Conservation (phyloP, 2,888 invertebrate species). For the Chrysolina americana region DNA sequence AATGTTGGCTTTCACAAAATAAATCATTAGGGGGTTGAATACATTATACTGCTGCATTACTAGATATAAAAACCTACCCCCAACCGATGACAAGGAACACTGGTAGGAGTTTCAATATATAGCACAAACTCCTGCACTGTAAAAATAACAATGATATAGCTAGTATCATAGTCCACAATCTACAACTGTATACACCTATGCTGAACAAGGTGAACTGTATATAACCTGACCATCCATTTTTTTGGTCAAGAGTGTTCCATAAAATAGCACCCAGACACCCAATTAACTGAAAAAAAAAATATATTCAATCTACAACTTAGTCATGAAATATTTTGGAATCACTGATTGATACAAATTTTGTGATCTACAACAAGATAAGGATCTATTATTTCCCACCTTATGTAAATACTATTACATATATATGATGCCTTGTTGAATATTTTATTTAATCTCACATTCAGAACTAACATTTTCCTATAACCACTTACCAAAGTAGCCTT, state of each 20-base stretch:
- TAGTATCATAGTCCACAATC: conserved; percentile 89
- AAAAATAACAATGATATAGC: conserved; percentile 87
- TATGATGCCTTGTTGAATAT: no score
- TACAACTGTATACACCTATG: conserved; percentile 84
- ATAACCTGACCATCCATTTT: conserved; percentile 76
- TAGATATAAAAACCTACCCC: conserved; percentile 69
- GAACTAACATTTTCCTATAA: no score
- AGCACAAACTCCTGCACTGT: conserved; percentile 87
- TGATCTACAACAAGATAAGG: no score
- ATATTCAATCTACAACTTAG: background rate
- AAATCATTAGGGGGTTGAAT: no score
- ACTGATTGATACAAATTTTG: background rate
- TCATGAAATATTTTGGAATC: background rate
- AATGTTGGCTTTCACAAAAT: no score
- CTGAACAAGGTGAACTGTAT: conserved; percentile 84
- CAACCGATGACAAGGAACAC: conserved; percentile 75
- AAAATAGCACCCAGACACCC: conserved; percentile 83
- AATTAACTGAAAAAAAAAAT: conserved; percentile 71
- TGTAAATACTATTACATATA: no score
- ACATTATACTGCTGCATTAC: no score
- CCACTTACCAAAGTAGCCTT: no score
- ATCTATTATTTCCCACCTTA: no score
- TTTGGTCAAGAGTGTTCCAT: conserved; percentile 76
- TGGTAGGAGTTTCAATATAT: conserved; percentile 83
- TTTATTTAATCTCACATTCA: no score